Evolutionary conservation across 2,113 vertebrate genomes (phyloP), one percentile per base, ranked within the genome.

Genomic region (Hemiprocne comata): DNA sequence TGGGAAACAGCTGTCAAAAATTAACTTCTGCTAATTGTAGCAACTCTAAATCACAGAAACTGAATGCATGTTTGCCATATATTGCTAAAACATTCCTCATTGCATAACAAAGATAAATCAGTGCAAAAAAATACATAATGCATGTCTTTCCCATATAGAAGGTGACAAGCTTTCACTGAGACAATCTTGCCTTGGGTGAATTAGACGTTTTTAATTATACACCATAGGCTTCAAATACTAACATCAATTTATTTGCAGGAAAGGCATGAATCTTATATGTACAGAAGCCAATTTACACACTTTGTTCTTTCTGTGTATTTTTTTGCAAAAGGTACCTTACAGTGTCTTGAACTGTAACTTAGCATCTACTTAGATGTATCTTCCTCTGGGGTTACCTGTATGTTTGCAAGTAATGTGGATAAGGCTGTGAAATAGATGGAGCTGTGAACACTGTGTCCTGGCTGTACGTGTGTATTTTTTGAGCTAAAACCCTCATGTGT

Each of bases 21-120:
- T 89, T 94, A 96, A 87, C 86, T 93, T 89, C 76, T 89, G n/a
- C 66, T 97, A 95, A 97, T 94, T 90, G 86, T 70, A 76, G 58
- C 54, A 79, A 42, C 23, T 74, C 50, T 72, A 85, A 92, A 87
- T 85, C 73, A 90, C 77, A 92, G 69, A 75, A 90, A 28, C 36
- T 4, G 53, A 89, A 70, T 65, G 29, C 19, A 26, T 72, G 40
- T 93, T 94, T 94, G 29, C 83, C 42, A 75, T 89, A 90, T 80
- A 90, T 87, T 88, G 48, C 65, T 88, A 69, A 92, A 95, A 58
- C 29, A 46, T 69, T 33, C 23, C 50, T 93, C 76, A n/a, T 51
- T 93, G 80, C 53, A 84, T 90, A 90, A 95, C 73, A 96, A 94
- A 96, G 83, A 51, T 76, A 76, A 89, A 29, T 65, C 9, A 2